phyloP scores from a whole-genome alignment of 1,140 invertebrate species.

The Eupeodes corollae region DNA sequence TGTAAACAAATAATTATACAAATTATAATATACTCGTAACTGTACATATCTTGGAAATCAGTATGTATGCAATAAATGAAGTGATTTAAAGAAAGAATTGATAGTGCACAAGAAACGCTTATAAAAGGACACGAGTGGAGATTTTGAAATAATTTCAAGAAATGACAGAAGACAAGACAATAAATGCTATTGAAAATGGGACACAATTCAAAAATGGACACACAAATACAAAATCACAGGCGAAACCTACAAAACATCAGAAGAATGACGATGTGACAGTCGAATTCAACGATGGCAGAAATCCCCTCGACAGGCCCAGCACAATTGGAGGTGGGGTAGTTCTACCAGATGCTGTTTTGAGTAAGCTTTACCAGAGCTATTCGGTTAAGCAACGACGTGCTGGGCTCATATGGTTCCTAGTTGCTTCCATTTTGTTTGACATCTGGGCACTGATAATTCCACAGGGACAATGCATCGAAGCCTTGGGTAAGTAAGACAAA shows the following conservation, averaged over 20 bases:
- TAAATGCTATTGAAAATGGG: conserved; percentile 4
- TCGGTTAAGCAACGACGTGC: conserved; percentile 60
- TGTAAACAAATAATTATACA: no score
- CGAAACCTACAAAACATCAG: conserved; percentile 12
- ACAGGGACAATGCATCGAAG: conserved; percentile 38
- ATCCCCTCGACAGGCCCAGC: neutral
- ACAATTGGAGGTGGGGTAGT: conserved; percentile 23
- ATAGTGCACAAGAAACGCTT: no score
- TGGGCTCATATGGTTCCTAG: conserved; percentile 63
- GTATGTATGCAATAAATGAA: no score
- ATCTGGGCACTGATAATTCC: conserved; percentile 49
- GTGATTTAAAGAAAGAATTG: no score
- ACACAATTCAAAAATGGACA: conserved; percentile 4
- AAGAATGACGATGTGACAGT: conserved; percentile 22
- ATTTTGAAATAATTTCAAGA: no score
- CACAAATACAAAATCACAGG: conserved; percentile 12
- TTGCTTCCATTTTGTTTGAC: conserved; percentile 56
- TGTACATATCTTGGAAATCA: no score
- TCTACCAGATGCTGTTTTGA: conserved; percentile 48
- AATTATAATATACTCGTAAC: no score
- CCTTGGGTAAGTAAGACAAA: conserved; percentile 19
- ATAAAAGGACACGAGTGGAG: no score
- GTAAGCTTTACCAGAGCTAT: conserved; percentile 64
- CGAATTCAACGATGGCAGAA: conserved; percentile 7
- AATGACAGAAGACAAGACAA: neutral